Evolutionary conservation across 2,888 invertebrate genomes (phyloP).

Genomic region (Siphlonurus alternatus): DNA sequence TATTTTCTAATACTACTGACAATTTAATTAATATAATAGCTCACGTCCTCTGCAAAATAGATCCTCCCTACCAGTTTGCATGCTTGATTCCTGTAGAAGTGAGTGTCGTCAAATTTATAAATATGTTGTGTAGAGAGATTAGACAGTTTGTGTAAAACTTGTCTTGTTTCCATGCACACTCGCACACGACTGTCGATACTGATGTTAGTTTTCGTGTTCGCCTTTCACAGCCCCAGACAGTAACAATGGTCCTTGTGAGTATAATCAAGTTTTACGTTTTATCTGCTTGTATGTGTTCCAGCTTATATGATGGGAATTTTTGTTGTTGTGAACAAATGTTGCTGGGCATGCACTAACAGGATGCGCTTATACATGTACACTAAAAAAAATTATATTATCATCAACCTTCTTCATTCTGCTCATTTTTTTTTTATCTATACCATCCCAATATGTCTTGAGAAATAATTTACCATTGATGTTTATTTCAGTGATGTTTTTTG

Average conservation of each 20-base stretch:
- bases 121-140: too few relatives aligned
- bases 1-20: background rate
- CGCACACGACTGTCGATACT: background rate
- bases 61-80: too few relatives aligned
- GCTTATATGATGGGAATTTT: background rate
- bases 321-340: background rate
- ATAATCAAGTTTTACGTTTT: conserved; percentile 25
- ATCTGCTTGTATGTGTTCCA: background rate
- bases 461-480: too few relatives aligned
- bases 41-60: too few relatives aligned
- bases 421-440: background rate
- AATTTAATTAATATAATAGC: too few relatives aligned
- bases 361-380: too few relatives aligned
- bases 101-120: too few relatives aligned
- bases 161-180: too few relatives aligned
- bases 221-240: conserved; percentile 67
- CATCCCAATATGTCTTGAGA: too few relatives aligned
- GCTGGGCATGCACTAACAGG: background rate
- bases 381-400: too few relatives aligned
- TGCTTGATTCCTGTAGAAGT: too few relatives aligned
- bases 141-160: too few relatives aligned
- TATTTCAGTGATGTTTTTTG: background rate
- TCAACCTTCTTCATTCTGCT: background rate
- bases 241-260: conserved; percentile 80
- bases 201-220: conserved; percentile 12